Conservation (phyloP, 2,888 invertebrate species). For the Temnothorax ravouxi region DNA sequence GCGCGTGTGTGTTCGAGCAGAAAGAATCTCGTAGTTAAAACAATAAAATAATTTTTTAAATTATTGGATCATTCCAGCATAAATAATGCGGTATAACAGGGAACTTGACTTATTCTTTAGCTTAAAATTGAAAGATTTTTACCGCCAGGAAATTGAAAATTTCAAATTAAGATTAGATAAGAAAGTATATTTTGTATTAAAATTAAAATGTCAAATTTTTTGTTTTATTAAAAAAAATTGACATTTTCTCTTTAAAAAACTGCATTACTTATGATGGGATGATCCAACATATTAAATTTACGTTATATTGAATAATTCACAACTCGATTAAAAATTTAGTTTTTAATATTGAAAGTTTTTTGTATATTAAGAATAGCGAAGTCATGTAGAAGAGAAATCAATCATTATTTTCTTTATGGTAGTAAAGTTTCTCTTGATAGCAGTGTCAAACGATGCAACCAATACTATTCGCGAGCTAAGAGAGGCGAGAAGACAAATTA, state of each 20-base stretch:
- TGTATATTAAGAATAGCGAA: neutral
- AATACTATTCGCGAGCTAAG: neutral
- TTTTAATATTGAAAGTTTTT: neutral
- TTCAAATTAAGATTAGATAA: too few species aligned
- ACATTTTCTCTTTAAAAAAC: too few species aligned
- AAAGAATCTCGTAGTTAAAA: neutral
- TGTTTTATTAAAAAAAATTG: too few species aligned
- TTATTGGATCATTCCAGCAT: too few species aligned
- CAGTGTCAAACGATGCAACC: conserved; percentile 1
- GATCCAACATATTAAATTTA: too few species aligned
- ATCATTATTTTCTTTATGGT: neutral
- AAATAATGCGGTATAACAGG: too few species aligned
- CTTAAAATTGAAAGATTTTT: too few species aligned
- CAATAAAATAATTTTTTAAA: neutral
- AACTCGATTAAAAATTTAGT: neutral
- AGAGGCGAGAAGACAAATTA: conserved; percentile 35
- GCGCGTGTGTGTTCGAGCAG: neutral
- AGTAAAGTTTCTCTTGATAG: conserved; percentile 21
- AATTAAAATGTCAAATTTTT: too few species aligned
- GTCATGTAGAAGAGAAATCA: neutral
- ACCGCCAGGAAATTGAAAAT: neutral
- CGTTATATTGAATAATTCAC: neutral
- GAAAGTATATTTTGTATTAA: too few species aligned
- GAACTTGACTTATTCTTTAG: too few species aligned
- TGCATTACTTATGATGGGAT: too few species aligned